Evolutionary conservation across 2,888 invertebrate species (phyloP), one percentile per base, ranked within the genome.

Genomic region (Reticulitermes lucifugus): DNA sequence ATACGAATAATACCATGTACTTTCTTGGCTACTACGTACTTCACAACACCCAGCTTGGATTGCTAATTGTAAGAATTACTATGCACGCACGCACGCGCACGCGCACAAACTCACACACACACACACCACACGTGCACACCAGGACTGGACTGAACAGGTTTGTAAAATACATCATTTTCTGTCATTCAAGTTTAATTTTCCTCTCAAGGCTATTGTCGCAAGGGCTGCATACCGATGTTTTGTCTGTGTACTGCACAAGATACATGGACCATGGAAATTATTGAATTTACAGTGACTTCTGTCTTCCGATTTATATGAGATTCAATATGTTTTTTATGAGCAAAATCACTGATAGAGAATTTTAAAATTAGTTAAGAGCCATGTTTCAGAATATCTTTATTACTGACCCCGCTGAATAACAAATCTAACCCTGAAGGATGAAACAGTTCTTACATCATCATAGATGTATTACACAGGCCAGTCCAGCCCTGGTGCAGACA

Each of bases 11-110:
- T 80, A 80, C 59, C 59, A 79, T 46, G 51, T 43, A 79, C 43
- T 79, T 75, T 79, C 51, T 46, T 79, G 79, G 29, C 59, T 59
- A 59, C 83, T 86, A 86, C 51, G 80, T 73, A 86, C 84, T 84
- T 65, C 84, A 86, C 84, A 86, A 86, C 85, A 84, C 75, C 83
- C 81, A 86, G 80, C 59, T 55, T 81, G 65, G 81, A 73, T 18
- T 84, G 60, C 84, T 84, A 84, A 84, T 29, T 71, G 43, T 83
- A 71, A 83, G 46, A 21, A 83, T 41, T 80, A 80, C 60, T 35
- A 80, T 55, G 80, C 80, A 22, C 60, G 6, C 41, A 7, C 51
- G 10, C 21, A 60, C 81, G 35, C 35, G 35, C 4, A 4, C 35
- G 4, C 35, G 1, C 60, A 21, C 60, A 21, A 59, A 22, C 3